phyloP scores from a whole-genome alignment of 2,113 vertebrate species.

The Cheirogaleus medius region DNA sequence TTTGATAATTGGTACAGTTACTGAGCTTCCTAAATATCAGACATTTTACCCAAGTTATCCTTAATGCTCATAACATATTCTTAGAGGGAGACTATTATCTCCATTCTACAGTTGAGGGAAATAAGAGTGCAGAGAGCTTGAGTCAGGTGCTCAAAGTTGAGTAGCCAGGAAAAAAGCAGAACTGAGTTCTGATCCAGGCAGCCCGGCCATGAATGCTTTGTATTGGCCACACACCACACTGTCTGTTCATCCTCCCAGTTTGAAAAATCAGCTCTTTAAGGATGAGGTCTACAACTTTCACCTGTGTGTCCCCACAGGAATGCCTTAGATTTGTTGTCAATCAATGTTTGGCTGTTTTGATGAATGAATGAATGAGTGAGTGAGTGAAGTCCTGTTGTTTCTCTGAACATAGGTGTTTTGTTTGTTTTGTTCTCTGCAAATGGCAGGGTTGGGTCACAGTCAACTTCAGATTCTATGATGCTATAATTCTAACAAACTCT shows the following conservation, averaged over 20 bases:
- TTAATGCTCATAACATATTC: neutral
- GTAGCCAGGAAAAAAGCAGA: neutral
- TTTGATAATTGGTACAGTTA: neutral
- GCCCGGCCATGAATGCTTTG: neutral
- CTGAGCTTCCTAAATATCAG: neutral
- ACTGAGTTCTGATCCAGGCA: neutral
- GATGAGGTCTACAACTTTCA: neutral
- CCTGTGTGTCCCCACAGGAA: neutral
- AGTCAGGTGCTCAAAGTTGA: neutral
- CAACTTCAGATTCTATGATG: neutral
- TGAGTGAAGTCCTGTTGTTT: neutral
- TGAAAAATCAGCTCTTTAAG: neutral
- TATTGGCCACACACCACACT: neutral
- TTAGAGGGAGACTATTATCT: neutral
- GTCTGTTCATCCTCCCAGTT: no score
- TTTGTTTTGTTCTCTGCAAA: neutral
- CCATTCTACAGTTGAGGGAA: neutral
- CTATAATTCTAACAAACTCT: conserved; percentile 6
- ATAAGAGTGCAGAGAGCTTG: neutral
- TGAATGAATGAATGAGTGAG: neutral
- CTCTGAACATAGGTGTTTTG: neutral
- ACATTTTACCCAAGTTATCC: neutral
- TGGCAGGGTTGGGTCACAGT: neutral
- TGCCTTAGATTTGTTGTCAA: rapidly evolving
- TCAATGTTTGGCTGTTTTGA: neutral